Evolutionary conservation across 2,888 invertebrate species (phyloP).

Genomic region (Coleophora deauratella): DNA sequence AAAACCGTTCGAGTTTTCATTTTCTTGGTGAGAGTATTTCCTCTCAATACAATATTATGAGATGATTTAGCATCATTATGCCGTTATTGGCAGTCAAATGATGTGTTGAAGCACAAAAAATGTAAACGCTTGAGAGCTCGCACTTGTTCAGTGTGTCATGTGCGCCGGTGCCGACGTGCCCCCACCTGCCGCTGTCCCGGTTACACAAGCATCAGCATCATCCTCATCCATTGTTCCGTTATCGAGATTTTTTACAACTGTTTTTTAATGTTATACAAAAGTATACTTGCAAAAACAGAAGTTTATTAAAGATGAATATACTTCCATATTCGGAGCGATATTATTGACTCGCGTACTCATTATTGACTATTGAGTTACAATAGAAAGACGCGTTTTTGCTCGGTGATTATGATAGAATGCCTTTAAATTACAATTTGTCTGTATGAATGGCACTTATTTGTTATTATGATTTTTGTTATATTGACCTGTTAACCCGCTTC

Average conservation of each 20-base stretch:
- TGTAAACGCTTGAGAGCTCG: constrained; percentile 38
- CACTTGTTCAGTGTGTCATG: constrained; percentile 19
- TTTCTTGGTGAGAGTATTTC: constrained; percentile 55
- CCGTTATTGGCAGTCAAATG: constrained; percentile 60
- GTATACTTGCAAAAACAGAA: constrained; percentile 8
- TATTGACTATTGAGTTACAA: constrained; percentile 3
- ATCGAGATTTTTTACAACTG: constrained; percentile 38
- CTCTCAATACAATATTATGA: constrained; percentile 47
- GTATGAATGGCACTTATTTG: too few relatives aligned
- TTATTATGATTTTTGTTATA: too few relatives aligned
- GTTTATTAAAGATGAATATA: constrained; percentile 8
- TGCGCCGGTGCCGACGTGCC: constrained; percentile 23
- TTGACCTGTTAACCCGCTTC: too few relatives aligned
- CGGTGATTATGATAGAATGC: constrained; percentile 3
- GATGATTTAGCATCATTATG: constrained; percentile 43
- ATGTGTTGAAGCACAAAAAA: constrained; percentile 47
- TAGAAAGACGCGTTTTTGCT: constrained; percentile 2
- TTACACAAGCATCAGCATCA: constrained; percentile 25
- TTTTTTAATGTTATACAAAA: constrained; percentile 17
- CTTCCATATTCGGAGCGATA: constrained; percentile 4
- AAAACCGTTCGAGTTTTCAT: constrained; percentile 45
- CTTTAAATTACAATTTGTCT: constrained; percentile 1
- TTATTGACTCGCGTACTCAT: constrained; percentile 8
- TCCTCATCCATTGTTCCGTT: constrained; percentile 42
- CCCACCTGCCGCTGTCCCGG: constrained; percentile 38